Percentiles rank a stretch among this genome's conserved stretches.
These are phyloP conservation scores for Lathronympha strigana DNA, from an alignment of 2,888 invertebrate genomes.

Conservation along the genomic window DNA sequence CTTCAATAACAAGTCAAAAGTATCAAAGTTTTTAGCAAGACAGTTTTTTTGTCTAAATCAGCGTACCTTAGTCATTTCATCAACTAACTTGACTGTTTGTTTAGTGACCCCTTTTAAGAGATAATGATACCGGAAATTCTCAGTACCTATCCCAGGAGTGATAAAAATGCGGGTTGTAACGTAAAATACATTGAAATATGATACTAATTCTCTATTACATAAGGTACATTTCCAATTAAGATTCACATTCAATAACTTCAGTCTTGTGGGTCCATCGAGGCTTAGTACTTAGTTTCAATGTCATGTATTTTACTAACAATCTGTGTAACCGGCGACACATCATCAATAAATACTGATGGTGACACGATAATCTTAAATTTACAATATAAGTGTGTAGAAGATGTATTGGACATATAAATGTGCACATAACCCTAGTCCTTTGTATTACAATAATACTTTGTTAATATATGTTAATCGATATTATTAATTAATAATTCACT, in stretches of 20 bases:
- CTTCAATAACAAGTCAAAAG: too few relatives aligned
- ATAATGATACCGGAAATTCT: not conserved
- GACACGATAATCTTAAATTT: not conserved
- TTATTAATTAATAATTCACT: slow-evolving; percentile 21
- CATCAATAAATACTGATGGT: not conserved
- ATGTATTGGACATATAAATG: slow-evolving; percentile 35
- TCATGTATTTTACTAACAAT: slow-evolving; percentile 18
- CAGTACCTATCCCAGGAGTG: not conserved
- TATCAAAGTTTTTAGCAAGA: too few relatives aligned
- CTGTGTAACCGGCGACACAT: not conserved
- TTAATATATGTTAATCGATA: slow-evolving; percentile 33
- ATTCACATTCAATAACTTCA: not conserved
- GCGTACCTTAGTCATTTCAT: too few relatives aligned
- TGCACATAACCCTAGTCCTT: slow-evolving; percentile 40
- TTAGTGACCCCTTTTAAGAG: too few relatives aligned
- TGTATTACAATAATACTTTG: slow-evolving; percentile 38
- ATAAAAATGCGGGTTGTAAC: slow-evolving; percentile 8
- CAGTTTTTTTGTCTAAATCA: too few relatives aligned
- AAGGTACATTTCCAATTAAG: not conserved
- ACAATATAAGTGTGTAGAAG: slow-evolving; percentile 41
- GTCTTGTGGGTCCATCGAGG: not conserved
- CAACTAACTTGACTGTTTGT: too few relatives aligned
- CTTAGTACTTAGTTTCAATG: slow-evolving; percentile 12
- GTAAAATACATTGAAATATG: slow-evolving; percentile 19
- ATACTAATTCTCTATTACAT: not conserved